Base-by-base conservation (phyloP, 2,797 vertebrate genomes). In the Peromyscus melanophrys region DNA sequence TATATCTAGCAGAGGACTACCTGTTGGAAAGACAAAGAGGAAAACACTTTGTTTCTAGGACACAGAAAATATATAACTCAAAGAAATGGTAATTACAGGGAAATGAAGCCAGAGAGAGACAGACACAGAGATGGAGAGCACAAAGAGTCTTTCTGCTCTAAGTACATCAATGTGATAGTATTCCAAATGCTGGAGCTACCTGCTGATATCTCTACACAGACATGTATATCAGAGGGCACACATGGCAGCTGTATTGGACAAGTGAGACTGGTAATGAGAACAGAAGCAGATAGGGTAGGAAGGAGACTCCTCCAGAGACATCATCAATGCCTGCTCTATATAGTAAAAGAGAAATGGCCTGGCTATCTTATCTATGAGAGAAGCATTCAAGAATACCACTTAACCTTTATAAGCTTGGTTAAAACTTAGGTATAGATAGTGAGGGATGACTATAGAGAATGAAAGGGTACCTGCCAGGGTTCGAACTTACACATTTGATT, bases 211-310 rank as follows among this genome's bases (percentile, higher is more conserved):
- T 67, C 37, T 37, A 89, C 49, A 86, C 25, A 92, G 87, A 87
- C 17, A 71, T 63, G 75, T 6, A 37, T 40, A 27, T 65, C 73
- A 87, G 57, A 71, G 16, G 49, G 29, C 52, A 81, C 43, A 69
- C n/a, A 9, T 61, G 27, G 75, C 43, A 91, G 78, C 23, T 77
- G 13, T 8, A 65, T 71, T 78, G 16, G 67, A 63, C 73, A 80
- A 96, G 46, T 6, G 25, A 25, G 19, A 71, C 69, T 75, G n/a
- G 16, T 85, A 80, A 81, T 92, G 69, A 94, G 87, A 89, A 8
- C n/a, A 52, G 90, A 94, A 78, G 16, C 37, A 52, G 21, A 76
- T 31, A 61, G 73, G 78, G 11, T 11, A 1, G 25, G 75, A 92
- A 89, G 61, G 57, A 76, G 37, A 67, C 27, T 89, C 49, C 82